Base-by-base conservation (phyloP, 2,888 invertebrate species). In the Cryptus viduatorius region DNA sequence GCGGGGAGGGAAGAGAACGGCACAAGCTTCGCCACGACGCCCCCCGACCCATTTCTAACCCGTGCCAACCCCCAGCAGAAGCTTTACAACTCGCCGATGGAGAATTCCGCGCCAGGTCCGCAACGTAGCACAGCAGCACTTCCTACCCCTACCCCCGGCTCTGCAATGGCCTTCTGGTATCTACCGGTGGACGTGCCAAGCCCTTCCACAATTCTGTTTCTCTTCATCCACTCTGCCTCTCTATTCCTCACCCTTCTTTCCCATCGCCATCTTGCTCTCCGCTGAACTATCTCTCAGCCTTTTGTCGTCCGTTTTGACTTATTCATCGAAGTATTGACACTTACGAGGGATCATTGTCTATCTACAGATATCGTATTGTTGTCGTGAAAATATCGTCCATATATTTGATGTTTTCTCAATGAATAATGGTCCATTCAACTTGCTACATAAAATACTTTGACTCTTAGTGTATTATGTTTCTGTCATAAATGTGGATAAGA, bases 41-140 rank as follows among this genome's bases (percentile, higher is more conserved):
- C 14, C 42, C 37, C 29, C 56, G 24, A 48, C 44, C 64, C 71
- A 48, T 44, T 64, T 53, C 64, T 14, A 71, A 71, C 67, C 79
- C 56, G 48, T 50, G 64, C 64, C 71, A 53, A 76, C 37, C 48
- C 3, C 59, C 59, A 14, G 59, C 24, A 14, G 24, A 61, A n/a
- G 64, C 79, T 64, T 72, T 44, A 64, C 71, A 72, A 71, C 71
- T 72, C 79, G 59, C 71, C 64, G 46, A 72, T 56, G 14, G 71
- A 61, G 79, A 71, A 79, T 71, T 61, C 61, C 64, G 37, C 72
- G 31, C 68, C 37, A 53, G 37, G 61, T 64, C 64, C 29, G 44
- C 71, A 76, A 76, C 53, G 8, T 50, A 53, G 10, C 42, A 67
- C 53, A 53, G 50, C 29, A 29, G 12, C 19, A 56, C 56, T 56